Conservation (phyloP, 2,797 vertebrate species). For the Phrynocephalus vlangalii region DNA sequence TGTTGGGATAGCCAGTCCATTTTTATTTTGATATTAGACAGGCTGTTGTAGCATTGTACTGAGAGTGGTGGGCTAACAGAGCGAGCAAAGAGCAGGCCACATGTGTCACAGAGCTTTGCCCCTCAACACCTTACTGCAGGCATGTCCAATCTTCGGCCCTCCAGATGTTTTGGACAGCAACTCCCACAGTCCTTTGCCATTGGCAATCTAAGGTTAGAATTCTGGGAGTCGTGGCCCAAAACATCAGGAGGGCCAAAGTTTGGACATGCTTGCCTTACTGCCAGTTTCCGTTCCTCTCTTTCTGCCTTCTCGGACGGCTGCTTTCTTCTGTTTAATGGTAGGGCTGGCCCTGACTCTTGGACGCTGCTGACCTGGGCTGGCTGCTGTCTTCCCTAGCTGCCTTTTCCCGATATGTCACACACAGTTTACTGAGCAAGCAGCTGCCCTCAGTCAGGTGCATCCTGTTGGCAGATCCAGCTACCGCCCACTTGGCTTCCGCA, state of each 20-base stretch:
- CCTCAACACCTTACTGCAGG: neutral
- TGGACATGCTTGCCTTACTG: neutral
- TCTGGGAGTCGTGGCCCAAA: too few relatives aligned
- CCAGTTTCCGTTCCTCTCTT: neutral
- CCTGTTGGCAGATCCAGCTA: neutral
- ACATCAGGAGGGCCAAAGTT: too few relatives aligned
- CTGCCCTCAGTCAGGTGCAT: neutral
- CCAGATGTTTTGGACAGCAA: too few relatives aligned
- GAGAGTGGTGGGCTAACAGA: neutral
- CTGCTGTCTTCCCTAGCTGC: neutral
- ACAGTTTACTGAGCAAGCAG: neutral
- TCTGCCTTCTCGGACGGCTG: neutral
- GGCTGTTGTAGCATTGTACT: too few relatives aligned
- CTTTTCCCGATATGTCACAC: neutral
- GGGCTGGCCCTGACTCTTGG: neutral
- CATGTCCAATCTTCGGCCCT: too few relatives aligned
- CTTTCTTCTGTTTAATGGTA: neutral
- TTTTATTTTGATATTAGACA: neutral
- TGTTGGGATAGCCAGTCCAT: neutral
- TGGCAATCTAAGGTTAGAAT: too few relatives aligned
- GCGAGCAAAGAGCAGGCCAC: neutral
- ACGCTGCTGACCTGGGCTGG: neutral
- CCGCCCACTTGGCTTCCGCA: conserved; percentile 52
- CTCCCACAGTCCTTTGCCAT: too few relatives aligned
- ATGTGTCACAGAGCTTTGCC: neutral